Conservation (phyloP, 2,113 vertebrate species). For the Silurus glanis region DNA sequence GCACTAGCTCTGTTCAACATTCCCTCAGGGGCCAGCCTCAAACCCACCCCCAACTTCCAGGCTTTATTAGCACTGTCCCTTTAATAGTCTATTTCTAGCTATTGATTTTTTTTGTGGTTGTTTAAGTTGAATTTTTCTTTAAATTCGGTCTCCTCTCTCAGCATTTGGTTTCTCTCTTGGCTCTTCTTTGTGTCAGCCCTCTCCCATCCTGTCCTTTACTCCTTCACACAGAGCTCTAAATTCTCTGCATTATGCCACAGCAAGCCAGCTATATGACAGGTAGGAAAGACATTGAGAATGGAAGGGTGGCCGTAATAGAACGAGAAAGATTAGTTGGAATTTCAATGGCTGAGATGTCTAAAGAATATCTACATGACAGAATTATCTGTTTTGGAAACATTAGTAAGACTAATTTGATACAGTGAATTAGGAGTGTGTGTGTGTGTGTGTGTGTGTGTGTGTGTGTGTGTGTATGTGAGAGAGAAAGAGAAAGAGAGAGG, state of each 20-base stretch:
- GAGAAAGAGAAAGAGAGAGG: constrained; percentile 1
- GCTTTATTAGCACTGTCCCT: constrained; percentile 38
- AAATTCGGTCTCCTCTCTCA: neutral
- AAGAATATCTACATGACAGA: constrained; percentile 61
- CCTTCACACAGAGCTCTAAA: constrained; percentile 4
- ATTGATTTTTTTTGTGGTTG: neutral
- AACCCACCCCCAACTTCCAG: constrained; percentile 17
- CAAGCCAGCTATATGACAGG: constrained; percentile 1
- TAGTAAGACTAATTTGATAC: constrained; percentile 61
- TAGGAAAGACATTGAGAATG: constrained; percentile 22
- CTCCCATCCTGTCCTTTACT: constrained; percentile 16
- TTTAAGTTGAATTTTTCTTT: neutral
- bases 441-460: neutral
- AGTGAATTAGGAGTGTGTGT: neutral
- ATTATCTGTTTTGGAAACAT: constrained; percentile 61
- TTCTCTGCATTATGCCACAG: constrained; percentile 3
- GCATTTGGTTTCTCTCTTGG: neutral
- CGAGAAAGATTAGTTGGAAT: constrained; percentile 35
- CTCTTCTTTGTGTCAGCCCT: neutral
- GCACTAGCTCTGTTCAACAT: constrained; percentile 49
- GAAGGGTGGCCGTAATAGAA: neutral
- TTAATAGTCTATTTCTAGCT: neutral
- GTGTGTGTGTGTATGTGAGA: neutral
- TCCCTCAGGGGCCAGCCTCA: constrained; percentile 18
- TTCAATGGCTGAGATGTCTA: constrained; percentile 61